Evolutionary conservation across 2,797 vertebrate genomes (phyloP), one percentile per base, ranked within the genome.

Genomic region (Knipowitschia caucasica): DNA sequence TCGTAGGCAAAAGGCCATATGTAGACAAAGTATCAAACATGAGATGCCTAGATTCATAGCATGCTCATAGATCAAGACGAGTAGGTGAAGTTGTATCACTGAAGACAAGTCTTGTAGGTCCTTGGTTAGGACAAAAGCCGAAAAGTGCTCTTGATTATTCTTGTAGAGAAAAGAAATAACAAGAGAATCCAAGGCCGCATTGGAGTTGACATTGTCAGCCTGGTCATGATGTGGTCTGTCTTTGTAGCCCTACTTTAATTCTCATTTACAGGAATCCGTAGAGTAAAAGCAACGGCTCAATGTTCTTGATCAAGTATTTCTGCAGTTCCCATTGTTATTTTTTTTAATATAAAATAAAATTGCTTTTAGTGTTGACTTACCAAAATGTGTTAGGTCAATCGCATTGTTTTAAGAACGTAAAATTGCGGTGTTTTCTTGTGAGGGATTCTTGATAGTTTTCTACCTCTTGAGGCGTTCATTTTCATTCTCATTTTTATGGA

Each of bases 101-200:
- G 64, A 75, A 74, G 52, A 58, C 56, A 67, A 56, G 75, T 73
- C 79, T 82, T 70, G 61, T 17, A 49, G 31, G 34, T 65, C 34
- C 52, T 54, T n/a, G 51, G 30, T 20, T 44, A 53, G 40, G 43
- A 53, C 23, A 6, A 14, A 26, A 38, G 38, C 20, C 10, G 4
- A 29, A 24, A 21, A 12, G 38, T 38, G 29, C 17, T 56, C 44
- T 56, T 56, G 29, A 50, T 67, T 53, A 64, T 49, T 56, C 15
- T 38, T 54, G 52, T 17, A 40, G 29, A 62, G n/a, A 44, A 27
- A 26, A 35, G 46, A 53, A 66, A 36, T 38, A 33, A 21, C 3
- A 29, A 51, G 42, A 64, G 45, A 57, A 56, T 24, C 56, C n/a
- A 11, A 53, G 25, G 47, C 31, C 29, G 56, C 42, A 64, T 53